phyloP scores from a whole-genome alignment of 2,888 invertebrate genomes.

The Cryptocephalus moraei region DNA sequence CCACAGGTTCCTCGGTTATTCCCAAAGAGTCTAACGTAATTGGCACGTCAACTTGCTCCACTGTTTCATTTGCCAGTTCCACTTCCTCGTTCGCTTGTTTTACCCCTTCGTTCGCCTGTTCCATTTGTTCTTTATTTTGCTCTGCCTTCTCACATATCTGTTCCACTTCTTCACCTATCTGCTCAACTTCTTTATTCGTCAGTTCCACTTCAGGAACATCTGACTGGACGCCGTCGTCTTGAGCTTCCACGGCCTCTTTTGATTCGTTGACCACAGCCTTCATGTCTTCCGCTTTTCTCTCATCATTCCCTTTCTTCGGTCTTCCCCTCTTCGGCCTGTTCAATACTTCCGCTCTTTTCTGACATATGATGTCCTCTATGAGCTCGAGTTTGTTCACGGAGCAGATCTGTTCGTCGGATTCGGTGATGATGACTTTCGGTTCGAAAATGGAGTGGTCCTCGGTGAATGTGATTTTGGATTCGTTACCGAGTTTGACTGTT shows the following conservation, averaged over 20 bases:
- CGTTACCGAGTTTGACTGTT: too few relatives aligned
- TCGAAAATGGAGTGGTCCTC: neutral
- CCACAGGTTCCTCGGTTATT: too few relatives aligned
- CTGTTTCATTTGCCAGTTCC: slow-evolving; percentile 5
- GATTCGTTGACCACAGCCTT: neutral
- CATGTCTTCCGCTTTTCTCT: neutral
- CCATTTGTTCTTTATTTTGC: neutral
- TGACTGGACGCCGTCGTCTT: neutral
- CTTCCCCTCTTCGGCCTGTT: neutral
- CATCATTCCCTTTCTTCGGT: neutral
- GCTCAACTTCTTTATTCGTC: neutral
- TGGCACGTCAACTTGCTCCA: slow-evolving; percentile 9
- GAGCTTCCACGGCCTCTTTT: neutral
- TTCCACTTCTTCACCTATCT: neutral
- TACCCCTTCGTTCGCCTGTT: too few relatives aligned
- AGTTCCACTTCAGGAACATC: neutral
- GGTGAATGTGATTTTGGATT: too few relatives aligned
- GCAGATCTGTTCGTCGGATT: neutral
- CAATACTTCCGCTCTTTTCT: neutral
- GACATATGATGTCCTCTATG: neutral
- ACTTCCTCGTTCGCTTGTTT: too few relatives aligned
- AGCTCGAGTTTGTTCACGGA: neutral
- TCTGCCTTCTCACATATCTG: slow-evolving; percentile 1
- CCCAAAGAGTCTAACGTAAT: neutral
- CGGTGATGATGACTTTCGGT: neutral